Evolutionary conservation across 2,113 vertebrate genomes (phyloP).

Genomic region (Willisornis vidua): DNA sequence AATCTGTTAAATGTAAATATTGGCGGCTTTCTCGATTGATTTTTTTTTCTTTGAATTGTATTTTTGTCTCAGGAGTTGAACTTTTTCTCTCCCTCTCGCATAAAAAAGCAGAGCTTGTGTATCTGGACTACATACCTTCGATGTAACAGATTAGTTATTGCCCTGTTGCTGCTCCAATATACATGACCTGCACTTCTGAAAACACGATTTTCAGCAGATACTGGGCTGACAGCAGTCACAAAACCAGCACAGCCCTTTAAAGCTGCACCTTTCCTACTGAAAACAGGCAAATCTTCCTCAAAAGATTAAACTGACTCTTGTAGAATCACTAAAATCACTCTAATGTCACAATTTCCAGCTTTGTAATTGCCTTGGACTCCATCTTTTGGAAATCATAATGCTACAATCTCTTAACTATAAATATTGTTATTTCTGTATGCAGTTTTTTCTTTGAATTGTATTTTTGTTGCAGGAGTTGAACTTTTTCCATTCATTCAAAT

Average conservation of each 20-base stretch:
- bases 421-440: background rate
- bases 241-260: background rate
- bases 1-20: conserved; percentile 63
- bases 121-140: background rate
- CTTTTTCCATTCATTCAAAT: background rate
- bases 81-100: background rate
- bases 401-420: conserved; percentile 55
- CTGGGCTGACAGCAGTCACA: background rate
- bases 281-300: background rate
- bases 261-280: background rate
- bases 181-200: background rate
- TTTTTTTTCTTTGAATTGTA: background rate
- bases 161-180: background rate
- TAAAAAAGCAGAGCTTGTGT: background rate
- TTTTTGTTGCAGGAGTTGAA: background rate
- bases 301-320: background rate
- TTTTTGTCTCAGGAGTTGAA: background rate
- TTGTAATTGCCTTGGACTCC: conserved; percentile 4
- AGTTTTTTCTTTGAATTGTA: background rate
- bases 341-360: background rate
- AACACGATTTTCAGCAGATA: background rate
- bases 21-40: background rate
- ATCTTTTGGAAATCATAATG: conserved; percentile 44
- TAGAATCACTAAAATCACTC: background rate
- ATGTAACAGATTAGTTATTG: background rate